These are phyloP conservation scores for Larimichthys crocea DNA, from an alignment of 2,113 vertebrate species.

Conservation along the genomic window DNA sequence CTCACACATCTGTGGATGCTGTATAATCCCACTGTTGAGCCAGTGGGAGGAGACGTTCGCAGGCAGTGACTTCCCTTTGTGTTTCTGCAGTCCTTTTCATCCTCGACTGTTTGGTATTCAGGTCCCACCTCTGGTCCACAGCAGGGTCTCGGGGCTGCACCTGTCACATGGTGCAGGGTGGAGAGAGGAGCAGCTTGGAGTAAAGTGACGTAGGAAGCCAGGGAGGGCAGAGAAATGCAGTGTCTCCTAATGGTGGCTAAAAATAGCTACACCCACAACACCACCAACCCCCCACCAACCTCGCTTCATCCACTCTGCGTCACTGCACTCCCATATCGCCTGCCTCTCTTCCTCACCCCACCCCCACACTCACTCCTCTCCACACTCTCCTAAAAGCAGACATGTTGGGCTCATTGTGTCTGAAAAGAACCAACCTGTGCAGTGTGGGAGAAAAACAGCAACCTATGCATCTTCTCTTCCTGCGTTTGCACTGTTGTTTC, in stretches of 20 bases:
- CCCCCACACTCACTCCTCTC: conserved; percentile 36
- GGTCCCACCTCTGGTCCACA: conserved; percentile 31
- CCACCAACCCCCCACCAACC: conserved; percentile 58
- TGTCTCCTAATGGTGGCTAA: conserved; percentile 67
- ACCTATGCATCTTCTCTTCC: not conserved
- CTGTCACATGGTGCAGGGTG: conserved; percentile 60
- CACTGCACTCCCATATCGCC: conserved; percentile 60
- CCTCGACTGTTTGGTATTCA: conserved; percentile 57
- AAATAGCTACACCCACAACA: conserved; percentile 74
- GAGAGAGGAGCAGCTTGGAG: conserved; percentile 49
- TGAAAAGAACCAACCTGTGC: conserved; percentile 9
- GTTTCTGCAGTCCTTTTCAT: conserved; percentile 35
- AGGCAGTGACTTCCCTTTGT: conserved; percentile 27
- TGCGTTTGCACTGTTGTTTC: not conserved
- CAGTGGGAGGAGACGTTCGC: conserved; percentile 1
- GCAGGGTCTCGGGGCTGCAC: conserved; percentile 46
- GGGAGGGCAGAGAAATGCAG: conserved; percentile 60
- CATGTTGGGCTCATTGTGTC: conserved; percentile 14
- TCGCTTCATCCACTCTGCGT: conserved; percentile 69
- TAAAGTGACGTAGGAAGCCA: conserved; percentile 63
- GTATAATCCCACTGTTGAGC: conserved; percentile 4
- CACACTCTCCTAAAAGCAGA: conserved; percentile 30
- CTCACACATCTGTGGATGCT: conserved; percentile 16
- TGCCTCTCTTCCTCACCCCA: conserved; percentile 30
- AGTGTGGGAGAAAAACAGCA: not conserved